Evolutionary conservation across 2,113 vertebrate species (phyloP).

Genomic region (Crotalus helleri): DNA sequence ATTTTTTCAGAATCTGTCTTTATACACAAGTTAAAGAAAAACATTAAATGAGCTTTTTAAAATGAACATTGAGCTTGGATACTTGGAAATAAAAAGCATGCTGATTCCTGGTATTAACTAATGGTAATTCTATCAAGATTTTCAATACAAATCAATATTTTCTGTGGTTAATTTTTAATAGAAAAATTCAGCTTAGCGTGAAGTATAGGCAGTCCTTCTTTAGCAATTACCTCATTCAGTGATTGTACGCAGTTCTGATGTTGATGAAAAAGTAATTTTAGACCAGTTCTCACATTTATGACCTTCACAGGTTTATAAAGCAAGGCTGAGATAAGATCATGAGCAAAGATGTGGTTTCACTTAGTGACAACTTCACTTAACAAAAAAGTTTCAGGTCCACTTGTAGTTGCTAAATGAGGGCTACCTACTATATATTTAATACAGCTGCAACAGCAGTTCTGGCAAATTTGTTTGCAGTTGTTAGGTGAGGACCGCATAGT

Average conservation of each 20-base stretch:
- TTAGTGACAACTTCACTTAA: background rate
- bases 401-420: background rate
- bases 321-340: background rate
- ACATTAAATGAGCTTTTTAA: background rate
- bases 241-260: background rate
- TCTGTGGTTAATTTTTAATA: slow-evolving; percentile 9
- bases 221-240: background rate
- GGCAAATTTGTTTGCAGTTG: background rate
- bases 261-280: background rate
- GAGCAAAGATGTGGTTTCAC: background rate
- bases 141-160: slow-evolving; percentile 34
- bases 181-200: slow-evolving; percentile 13
- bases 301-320: background rate
- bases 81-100: background rate
- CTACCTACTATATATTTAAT: background rate
- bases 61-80: background rate
- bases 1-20: background rate
- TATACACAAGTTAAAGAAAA: background rate
- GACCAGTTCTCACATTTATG: background rate
- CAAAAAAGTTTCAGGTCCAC: background rate
- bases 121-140: slow-evolving; percentile 13
- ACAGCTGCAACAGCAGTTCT: background rate
- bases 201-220: background rate
- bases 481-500: background rate
- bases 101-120: background rate